A percentile compares a stretch with the other conserved stretches of the same genome.
Evolutionary conservation across 2,888 invertebrate species (phyloP).

Genomic region (Lasioglossum vierecki): DNA sequence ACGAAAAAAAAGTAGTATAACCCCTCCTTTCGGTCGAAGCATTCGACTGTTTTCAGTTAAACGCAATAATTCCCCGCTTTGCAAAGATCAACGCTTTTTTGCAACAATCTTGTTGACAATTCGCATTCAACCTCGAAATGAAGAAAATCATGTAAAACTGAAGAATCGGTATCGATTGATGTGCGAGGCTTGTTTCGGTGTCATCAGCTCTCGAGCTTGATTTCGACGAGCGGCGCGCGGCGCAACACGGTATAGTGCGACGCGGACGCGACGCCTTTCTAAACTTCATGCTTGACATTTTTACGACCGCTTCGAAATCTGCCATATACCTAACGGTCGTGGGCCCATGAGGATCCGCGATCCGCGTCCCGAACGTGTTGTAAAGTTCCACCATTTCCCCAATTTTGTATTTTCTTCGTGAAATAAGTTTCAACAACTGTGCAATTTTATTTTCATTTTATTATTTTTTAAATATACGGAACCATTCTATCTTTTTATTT

Average conservation of each 20-base stretch:
- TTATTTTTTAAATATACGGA: neutral
- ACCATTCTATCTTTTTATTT: neutral
- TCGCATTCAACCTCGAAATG: neutral
- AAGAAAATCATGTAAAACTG: neutral
- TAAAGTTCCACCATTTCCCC: neutral
- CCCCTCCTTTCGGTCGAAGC: neutral
- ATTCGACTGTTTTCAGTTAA: neutral
- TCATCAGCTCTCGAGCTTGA: neutral
- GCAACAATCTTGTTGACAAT: neutral
- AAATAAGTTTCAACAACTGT: neutral
- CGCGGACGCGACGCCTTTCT: neutral
- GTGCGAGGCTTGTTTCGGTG: neutral
- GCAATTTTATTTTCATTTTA: neutral
- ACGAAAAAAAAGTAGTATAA: neutral
- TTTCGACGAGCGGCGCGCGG: neutral
- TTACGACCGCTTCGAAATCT: conserved; percentile 5
- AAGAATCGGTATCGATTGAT: neutral
- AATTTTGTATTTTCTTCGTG: neutral
- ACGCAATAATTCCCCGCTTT: neutral
- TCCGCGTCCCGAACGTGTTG: neutral
- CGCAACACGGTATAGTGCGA: neutral
- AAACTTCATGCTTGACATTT: conserved; percentile 8
- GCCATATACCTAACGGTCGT: neutral
- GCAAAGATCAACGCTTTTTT: neutral
- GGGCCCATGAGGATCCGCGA: neutral